phyloP scores from a whole-genome alignment of 2,797 vertebrate genomes.

The Philypnodon macrostomus region DNA sequence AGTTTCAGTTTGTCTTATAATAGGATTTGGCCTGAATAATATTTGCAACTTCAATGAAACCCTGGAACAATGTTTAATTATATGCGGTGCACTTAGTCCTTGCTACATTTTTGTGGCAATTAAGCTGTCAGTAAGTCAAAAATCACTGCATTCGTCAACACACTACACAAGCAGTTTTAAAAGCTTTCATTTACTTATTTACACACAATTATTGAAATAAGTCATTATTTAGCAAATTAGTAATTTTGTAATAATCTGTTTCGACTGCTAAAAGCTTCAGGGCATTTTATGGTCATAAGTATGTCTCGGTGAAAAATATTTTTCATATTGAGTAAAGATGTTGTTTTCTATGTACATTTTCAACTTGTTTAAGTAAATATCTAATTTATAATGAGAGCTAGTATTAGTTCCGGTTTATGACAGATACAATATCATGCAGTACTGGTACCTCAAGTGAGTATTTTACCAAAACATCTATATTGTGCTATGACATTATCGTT shows the following conservation, averaged over 20 bases:
- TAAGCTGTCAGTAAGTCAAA: conserved; percentile 28
- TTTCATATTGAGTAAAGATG: too few species aligned
- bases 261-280: conserved; percentile 13
- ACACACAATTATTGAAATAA: conserved; percentile 15
- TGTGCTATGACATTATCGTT: neutral
- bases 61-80: conserved; percentile 46
- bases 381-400: too few species aligned
- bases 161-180: conserved; percentile 2
- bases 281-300: conserved; percentile 1
- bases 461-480: too few species aligned
- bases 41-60: conserved; percentile 36
- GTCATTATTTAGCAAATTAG: conserved; percentile 17
- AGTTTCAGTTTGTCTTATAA: conserved; percentile 27
- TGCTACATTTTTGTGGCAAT: conserved; percentile 32
- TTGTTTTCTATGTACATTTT: too few species aligned
- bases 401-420: too few species aligned
- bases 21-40: conserved; percentile 16
- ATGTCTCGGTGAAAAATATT: too few species aligned
- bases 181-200: conserved; percentile 8
- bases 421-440: too few species aligned
- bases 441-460: too few species aligned
- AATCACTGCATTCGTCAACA: conserved; percentile 12
- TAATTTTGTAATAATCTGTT: conserved; percentile 15
- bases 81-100: conserved; percentile 48
- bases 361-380: too few species aligned